Conservation (phyloP, 2,888 invertebrate genomes). For the Nephrocerus scutellatus region DNA sequence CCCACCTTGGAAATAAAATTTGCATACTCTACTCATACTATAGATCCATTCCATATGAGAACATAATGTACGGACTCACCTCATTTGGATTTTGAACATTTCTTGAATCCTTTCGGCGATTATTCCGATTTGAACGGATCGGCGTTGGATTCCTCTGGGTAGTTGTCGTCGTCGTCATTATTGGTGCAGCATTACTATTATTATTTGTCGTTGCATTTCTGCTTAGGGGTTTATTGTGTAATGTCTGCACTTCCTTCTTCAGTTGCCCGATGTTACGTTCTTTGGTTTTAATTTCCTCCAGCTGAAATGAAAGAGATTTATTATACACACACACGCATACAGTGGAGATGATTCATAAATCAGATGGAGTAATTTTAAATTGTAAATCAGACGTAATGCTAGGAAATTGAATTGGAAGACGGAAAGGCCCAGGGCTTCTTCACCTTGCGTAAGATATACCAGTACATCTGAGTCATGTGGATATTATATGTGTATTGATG, state of each 20-base stretch:
- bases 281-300: constrained; percentile 66
- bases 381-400: too few relatives aligned
- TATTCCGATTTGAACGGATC: constrained; percentile 27
- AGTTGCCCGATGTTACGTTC: constrained; percentile 58
- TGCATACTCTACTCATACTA: too few relatives aligned
- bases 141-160: constrained; percentile 21
- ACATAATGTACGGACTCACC: constrained; percentile 39
- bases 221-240: constrained; percentile 36
- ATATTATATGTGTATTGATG: too few relatives aligned
- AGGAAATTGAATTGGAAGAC: too few relatives aligned
- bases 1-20: too few relatives aligned
- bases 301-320: constrained; percentile 48
- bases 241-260: constrained; percentile 42
- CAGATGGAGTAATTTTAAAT: not conserved
- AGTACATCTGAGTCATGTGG: too few relatives aligned
- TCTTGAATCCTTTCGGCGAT: constrained; percentile 23
- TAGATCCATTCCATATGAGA: too few relatives aligned
- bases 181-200: constrained; percentile 19
- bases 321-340: not conserved
- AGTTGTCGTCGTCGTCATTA: constrained; percentile 27
- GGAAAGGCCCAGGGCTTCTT: too few relatives aligned
- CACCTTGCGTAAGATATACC: too few relatives aligned
- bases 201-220: constrained; percentile 36
- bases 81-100: constrained; percentile 43
- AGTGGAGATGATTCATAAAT: constrained; percentile 2